A percentile compares a stretch with the other conserved stretches of the same genome.
Evolutionary conservation across 2,888 invertebrate genomes (phyloP).

Genomic region (Biston betularia): DNA sequence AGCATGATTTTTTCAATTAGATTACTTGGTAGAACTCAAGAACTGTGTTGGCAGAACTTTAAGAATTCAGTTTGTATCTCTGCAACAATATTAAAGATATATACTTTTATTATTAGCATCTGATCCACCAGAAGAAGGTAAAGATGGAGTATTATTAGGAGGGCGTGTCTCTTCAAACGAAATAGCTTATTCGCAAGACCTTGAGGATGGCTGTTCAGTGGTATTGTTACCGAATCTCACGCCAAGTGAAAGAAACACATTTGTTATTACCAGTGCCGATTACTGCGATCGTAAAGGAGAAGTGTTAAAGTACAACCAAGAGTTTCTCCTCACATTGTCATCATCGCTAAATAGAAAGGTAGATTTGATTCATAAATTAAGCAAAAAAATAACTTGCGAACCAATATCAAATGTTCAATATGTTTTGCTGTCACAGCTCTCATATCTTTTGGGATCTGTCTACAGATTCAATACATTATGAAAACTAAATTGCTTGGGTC

Average conservation of each 20-base stretch:
- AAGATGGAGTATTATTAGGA: conserved; percentile 69
- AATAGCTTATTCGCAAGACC: conserved; percentile 72
- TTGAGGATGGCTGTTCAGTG: conserved; percentile 71
- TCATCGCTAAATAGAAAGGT: conserved; percentile 68
- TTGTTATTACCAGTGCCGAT: conserved; percentile 74
- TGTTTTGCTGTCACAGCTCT: conserved; percentile 21
- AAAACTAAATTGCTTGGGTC: conserved; percentile 51
- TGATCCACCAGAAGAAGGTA: conserved; percentile 66
- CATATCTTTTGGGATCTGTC: conserved; percentile 41
- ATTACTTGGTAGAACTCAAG: too few relatives aligned
- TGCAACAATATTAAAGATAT: too few relatives aligned
- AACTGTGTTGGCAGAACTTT: too few relatives aligned
- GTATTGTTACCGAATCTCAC: conserved; percentile 55
- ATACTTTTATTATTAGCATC: conserved; percentile 52
- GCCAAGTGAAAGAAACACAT: conserved; percentile 65
- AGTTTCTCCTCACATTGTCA: conserved; percentile 72
- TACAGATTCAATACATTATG: conserved; percentile 47
- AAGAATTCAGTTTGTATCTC: too few relatives aligned
- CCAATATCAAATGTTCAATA: conserved; percentile 26
- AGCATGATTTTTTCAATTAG: too few relatives aligned
- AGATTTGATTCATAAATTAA: not conserved
- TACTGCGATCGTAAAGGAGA: conserved; percentile 75
- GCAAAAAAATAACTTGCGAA: conserved; percentile 1
- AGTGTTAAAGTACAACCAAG: conserved; percentile 75
- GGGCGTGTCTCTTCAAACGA: conserved; percentile 74